phyloP scores from a whole-genome alignment of 1,140 invertebrate genomes.

The Frieseomelitta varia region DNA sequence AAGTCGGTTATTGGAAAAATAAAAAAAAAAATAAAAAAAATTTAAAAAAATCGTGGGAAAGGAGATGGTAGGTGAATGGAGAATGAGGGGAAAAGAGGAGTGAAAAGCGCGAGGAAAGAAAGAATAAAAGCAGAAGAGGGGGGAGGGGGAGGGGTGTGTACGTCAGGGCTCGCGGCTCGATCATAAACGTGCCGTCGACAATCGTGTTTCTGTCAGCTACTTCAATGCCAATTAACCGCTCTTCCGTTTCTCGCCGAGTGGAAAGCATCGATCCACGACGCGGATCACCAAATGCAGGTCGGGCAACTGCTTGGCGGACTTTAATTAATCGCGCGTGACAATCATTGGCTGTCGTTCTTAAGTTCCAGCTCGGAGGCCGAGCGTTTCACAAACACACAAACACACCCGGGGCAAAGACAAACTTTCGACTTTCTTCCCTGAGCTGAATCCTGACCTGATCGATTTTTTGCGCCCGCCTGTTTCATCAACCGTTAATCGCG shows the following conservation, averaged over 20 bases:
- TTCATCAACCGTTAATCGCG: neutral
- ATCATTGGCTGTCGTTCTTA: slow-evolving; percentile 50
- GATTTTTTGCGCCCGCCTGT: slow-evolving; percentile 25
- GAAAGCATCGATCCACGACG: slow-evolving; percentile 51
- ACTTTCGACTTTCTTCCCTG: neutral
- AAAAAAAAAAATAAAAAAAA: too few relatives aligned
- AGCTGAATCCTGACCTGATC: neutral
- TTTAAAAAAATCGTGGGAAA: too few relatives aligned
- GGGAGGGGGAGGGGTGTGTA: neutral
- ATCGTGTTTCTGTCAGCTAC: slow-evolving; percentile 62
- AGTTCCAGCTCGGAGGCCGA: neutral
- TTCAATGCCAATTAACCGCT: slow-evolving; percentile 59
- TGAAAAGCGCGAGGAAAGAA: neutral
- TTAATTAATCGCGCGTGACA: slow-evolving; percentile 54
- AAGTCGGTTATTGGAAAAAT: too few relatives aligned
- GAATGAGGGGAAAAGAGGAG: neutral
- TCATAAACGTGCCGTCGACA: slow-evolving; percentile 42
- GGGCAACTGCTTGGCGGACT: slow-evolving; percentile 31
- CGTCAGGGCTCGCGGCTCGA: slow-evolving; percentile 38
- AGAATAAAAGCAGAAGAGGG: slow-evolving; percentile 11
- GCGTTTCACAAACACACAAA: too few relatives aligned
- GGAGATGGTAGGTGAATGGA: too few relatives aligned
- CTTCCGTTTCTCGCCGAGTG: slow-evolving; percentile 53
- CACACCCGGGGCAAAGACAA: neutral
- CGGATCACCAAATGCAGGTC: slow-evolving; percentile 13